Conservation (phyloP, 2,113 vertebrate species). For the Leuciscus idus region DNA sequence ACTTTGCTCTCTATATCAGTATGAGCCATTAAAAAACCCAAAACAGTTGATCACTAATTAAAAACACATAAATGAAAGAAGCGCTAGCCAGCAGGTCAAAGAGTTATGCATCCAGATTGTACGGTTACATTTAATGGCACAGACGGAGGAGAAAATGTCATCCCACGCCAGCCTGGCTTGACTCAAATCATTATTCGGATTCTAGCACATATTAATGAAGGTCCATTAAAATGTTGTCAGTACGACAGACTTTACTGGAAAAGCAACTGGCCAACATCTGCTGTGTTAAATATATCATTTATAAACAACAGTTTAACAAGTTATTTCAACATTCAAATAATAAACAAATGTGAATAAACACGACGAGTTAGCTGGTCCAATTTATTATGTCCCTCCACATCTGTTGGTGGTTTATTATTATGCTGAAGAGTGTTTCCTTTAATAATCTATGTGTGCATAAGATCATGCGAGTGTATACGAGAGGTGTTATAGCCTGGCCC, state of each 20-base stretch:
- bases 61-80: slow-evolving; percentile 12
- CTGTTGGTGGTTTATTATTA: not conserved
- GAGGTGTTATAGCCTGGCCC: not conserved
- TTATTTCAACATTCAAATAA: not conserved
- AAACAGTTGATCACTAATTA: slow-evolving; percentile 13
- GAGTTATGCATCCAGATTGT: slow-evolving; percentile 5
- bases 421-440: not conserved
- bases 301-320: slow-evolving; percentile 7
- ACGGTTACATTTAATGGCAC: slow-evolving; percentile 4
- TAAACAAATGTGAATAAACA: not conserved
- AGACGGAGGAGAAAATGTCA: not conserved
- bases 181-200: slow-evolving; percentile 21
- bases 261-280: slow-evolving; percentile 18
- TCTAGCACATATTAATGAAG: slow-evolving; percentile 14
- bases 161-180: not conserved
- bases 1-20: slow-evolving; percentile 1
- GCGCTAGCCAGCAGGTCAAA: slow-evolving; percentile 4
- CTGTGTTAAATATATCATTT: not conserved
- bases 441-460: slow-evolving; percentile 11
- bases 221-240: slow-evolving; percentile 7
- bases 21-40: not conserved
- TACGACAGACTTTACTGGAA: not conserved
- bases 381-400: slow-evolving; percentile 10
- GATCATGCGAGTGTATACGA: not conserved
- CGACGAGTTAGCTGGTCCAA: not conserved